Percentiles rank a stretch among this genome's conserved stretches.
These are phyloP conservation scores for Nephila pilipes DNA, from an alignment of 1,140 invertebrate species.

Conservation along the genomic window DNA sequence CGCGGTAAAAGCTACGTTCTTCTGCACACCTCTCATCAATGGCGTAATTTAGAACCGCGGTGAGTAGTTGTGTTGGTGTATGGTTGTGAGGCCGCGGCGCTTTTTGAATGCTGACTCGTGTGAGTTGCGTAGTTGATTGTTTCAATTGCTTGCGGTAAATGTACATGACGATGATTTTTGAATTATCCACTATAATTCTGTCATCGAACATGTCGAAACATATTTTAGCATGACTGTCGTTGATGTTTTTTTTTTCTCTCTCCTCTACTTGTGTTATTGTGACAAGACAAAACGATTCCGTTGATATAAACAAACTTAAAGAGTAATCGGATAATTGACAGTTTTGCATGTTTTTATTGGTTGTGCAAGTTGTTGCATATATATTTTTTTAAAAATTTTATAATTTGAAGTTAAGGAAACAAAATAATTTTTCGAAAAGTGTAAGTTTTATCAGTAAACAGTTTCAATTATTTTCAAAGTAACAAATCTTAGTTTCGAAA, in stretches of 20 bases:
- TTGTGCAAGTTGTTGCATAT: too few relatives aligned
- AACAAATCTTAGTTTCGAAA: too few relatives aligned
- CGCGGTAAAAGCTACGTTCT: constrained; percentile 4
- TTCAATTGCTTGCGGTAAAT: background rate
- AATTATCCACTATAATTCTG: background rate
- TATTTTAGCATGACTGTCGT: background rate
- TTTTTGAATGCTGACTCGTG: constrained; percentile 57
- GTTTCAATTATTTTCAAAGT: too few relatives aligned
- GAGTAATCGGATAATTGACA: too few relatives aligned
- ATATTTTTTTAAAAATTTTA: too few relatives aligned
- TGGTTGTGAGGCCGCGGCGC: constrained; percentile 33
- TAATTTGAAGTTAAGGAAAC: too few relatives aligned
- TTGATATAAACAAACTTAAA: too few relatives aligned
- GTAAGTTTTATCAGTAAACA: too few relatives aligned
- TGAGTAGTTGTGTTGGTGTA: constrained; percentile 37
- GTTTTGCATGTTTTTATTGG: too few relatives aligned
- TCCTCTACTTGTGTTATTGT: too few relatives aligned
- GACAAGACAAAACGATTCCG: too few relatives aligned
- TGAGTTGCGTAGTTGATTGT: constrained; percentile 29
- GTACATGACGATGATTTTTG: background rate
- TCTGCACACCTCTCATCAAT: constrained; percentile 63
- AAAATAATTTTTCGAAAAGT: too few relatives aligned
- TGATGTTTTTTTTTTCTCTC: background rate
- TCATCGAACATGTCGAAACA: background rate
- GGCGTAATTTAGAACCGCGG: constrained; percentile 75